Base-by-base conservation (phyloP, 1,140 invertebrate species). In the Drosophila neocordata region DNA sequence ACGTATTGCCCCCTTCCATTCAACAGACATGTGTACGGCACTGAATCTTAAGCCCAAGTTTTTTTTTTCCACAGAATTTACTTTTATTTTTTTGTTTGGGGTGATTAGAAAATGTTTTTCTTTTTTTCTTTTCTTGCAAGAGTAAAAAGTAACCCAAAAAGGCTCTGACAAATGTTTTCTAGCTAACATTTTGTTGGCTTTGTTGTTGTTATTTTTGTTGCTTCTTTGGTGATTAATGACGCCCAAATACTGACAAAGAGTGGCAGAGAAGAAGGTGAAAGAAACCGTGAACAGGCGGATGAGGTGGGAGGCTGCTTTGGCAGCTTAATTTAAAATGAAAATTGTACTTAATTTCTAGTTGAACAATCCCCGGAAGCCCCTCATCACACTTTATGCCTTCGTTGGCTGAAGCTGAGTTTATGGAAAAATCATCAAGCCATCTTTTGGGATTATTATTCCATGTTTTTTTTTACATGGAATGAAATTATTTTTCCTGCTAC, bases 291-390 rank as follows among this genome's bases (percentile, higher is more conserved):
- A 31, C 1, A 4, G 24, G 24, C 2, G 35, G 4, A 53, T 13
- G 4, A 0, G 13, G 13, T 35, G 62, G 55, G 65, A 65, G 34
- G 27, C 27, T 74, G 66, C 61, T 41, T 44, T 78, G 83, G 82
- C 83, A 88, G 82, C 82, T 85, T 85, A 87, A 85, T 85, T 85
- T 85, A 87, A 85, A 85, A 85, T 85, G 78, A 85, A 85, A 85
- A 85, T 88, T 85, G 82, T 85, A 85, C 82, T 85, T 85, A 87
- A 85, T 85, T 85, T 88, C 78, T 82, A 76, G 82, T 74, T 67
- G 63, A 35, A 52, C 27, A n/a, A 4, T 12, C 20, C 22, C 11
- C n/a, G n/a, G 11, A 9, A 18, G 1, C 24, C 13, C 9, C n/a
- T 7, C 5, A 8, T 1, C 31, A 13, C 27, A 8, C 52, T 55